These are phyloP conservation scores for Drosophila parthenogenetica DNA, from an alignment of 2,888 invertebrate species.

Conservation along the genomic window DNA sequence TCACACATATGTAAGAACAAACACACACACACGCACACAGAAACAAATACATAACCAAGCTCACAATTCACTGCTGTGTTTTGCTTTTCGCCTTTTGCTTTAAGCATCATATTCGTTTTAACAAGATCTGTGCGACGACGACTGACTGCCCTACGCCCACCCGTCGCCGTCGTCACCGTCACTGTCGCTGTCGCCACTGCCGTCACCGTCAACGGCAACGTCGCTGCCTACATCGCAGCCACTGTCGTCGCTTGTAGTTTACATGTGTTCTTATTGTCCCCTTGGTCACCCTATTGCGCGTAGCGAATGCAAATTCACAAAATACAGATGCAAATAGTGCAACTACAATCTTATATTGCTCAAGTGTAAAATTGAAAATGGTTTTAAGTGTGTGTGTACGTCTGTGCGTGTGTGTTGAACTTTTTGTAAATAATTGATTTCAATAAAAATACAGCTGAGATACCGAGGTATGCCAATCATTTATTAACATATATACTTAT, in stretches of 20 bases:
- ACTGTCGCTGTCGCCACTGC: neutral
- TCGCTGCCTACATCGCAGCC: constrained; percentile 37
- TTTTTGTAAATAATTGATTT: constrained; percentile 46
- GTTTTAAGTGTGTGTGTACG: constrained; percentile 21
- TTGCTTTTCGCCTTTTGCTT: constrained; percentile 63
- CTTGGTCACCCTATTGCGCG: constrained; percentile 30
- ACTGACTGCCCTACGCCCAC: constrained; percentile 57
- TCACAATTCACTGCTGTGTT: constrained; percentile 61
- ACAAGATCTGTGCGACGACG: constrained; percentile 60
- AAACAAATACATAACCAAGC: constrained; percentile 9
- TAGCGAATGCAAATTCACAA: constrained; percentile 24
- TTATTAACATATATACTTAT: constrained; percentile 7
- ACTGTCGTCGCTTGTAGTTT: constrained; percentile 54
- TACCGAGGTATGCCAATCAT: constrained; percentile 34
- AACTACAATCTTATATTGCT: constrained; percentile 42
- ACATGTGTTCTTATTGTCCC: constrained; percentile 63
- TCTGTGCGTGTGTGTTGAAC: constrained; percentile 16
- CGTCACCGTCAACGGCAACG: constrained; percentile 12
- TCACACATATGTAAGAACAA: constrained; percentile 10
- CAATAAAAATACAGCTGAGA: constrained; percentile 33
- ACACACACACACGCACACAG: constrained; percentile 23
- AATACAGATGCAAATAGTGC: constrained; percentile 38
- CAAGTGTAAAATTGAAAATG: constrained; percentile 41
- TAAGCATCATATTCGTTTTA: constrained; percentile 60
- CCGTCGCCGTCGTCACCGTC: constrained; percentile 25